These are phyloP conservation scores for Ctenosaura bakeri DNA, from an alignment of 2,797 vertebrate species.

Conservation along the genomic window DNA sequence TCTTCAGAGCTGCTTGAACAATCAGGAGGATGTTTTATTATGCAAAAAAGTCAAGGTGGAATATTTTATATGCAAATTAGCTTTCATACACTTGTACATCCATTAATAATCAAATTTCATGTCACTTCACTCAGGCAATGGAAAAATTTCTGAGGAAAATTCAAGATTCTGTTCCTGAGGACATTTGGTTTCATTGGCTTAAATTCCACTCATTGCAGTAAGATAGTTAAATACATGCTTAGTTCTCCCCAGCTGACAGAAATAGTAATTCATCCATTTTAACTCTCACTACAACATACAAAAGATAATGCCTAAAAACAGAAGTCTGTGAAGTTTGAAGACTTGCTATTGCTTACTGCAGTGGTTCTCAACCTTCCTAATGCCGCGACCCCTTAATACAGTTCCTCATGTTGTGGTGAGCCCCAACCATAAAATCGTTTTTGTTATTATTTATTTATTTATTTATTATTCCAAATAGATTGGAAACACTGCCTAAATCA, in stretches of 20 bases:
- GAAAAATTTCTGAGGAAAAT: not conserved
- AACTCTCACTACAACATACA: not conserved
- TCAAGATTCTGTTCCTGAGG: not conserved
- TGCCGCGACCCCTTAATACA: no score
- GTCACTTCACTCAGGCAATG: not conserved
- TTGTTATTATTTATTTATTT: no score
- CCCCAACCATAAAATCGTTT: no score
- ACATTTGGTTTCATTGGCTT: not conserved
- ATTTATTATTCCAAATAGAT: no score
- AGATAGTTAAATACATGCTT: not conserved
- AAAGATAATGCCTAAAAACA: not conserved
- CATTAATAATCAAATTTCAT: conserved; percentile 16
- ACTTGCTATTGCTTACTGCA: not conserved
- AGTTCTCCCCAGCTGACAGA: not conserved
- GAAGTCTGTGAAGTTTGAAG: conserved; percentile 1
- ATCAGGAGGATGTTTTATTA: not conserved
- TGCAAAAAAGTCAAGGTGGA: not conserved
- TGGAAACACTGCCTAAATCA: no score
- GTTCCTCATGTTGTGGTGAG: no score
- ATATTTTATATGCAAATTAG: not conserved
- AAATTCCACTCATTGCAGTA: not conserved
- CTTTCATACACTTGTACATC: conserved; percentile 17
- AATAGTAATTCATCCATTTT: not conserved
- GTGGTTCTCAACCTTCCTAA: no score
- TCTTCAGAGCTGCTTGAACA: not conserved